phyloP scores from a whole-genome alignment of 2,888 invertebrate species.

The Apamea epomidion region DNA sequence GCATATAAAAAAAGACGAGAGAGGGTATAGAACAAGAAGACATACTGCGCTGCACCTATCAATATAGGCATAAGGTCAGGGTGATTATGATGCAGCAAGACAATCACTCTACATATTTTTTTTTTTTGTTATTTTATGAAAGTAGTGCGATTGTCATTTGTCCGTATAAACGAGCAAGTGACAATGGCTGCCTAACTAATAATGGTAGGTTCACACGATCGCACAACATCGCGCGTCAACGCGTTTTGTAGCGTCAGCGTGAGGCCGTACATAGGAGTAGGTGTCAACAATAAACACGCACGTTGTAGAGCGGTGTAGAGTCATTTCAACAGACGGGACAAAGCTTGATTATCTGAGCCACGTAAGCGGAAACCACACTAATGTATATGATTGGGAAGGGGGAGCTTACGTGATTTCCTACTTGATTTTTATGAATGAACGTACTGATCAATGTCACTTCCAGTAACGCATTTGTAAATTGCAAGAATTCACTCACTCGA shows the following conservation, averaged over 20 bases:
- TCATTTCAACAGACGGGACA: conserved; percentile 1
- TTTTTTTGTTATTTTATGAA: no score
- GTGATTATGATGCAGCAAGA: neutral
- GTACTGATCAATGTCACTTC: conserved; percentile 54
- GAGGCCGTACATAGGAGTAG: conserved; percentile 6
- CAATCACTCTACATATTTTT: neutral
- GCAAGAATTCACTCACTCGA: conserved; percentile 66
- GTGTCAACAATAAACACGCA: conserved; percentile 45
- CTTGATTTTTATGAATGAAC: neutral
- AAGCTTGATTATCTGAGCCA: conserved; percentile 9
- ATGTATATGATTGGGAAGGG: neutral
- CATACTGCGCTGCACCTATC: no score
- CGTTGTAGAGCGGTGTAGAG: neutral
- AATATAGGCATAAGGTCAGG: neutral
- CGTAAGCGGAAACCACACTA: neutral
- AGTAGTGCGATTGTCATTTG: neutral
- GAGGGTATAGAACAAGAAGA: neutral
- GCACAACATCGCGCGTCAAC: conserved; percentile 23
- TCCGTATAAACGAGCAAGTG: neutral
- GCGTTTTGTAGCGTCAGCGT: conserved; percentile 27
- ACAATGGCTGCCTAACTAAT: conserved; percentile 20
- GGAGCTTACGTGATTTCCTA: neutral
- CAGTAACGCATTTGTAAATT: conserved; percentile 51
- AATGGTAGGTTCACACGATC: conserved; percentile 7
- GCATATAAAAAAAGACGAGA: neutral